These are phyloP conservation scores for Anomalospiza imberbis DNA, from an alignment of 2,797 vertebrate species.

Conservation along the genomic window DNA sequence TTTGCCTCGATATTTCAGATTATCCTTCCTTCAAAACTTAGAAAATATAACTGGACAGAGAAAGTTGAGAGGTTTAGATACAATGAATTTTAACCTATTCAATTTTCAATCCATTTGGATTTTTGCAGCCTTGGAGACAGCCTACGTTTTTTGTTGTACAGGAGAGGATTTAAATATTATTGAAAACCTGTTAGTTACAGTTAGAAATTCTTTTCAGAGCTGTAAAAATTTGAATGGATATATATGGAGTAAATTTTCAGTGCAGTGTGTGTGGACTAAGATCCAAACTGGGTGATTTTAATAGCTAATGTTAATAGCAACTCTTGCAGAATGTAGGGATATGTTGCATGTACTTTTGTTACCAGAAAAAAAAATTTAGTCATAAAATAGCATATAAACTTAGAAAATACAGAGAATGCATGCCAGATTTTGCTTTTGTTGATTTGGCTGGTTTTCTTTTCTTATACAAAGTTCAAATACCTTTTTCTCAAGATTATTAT, in stretches of 20 bases:
- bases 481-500: background rate
- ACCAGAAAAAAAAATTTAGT: background rate
- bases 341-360: background rate
- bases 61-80: background rate
- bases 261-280: background rate
- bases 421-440: background rate
- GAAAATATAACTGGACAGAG: background rate
- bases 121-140: background rate
- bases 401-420: background rate
- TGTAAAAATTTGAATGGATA: background rate
- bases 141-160: background rate
- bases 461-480: background rate
- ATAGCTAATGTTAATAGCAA: background rate
- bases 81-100: background rate
- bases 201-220: background rate
- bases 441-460: background rate
- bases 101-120: background rate
- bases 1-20: background rate
- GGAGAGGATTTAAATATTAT: conserved; percentile 51
- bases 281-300: background rate
- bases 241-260: background rate
- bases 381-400: background rate
- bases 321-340: background rate
- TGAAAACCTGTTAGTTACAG: conserved; percentile 50
- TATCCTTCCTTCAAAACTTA: background rate